Conservation (phyloP, 2,888 invertebrate species). For the Dynastes maya region DNA sequence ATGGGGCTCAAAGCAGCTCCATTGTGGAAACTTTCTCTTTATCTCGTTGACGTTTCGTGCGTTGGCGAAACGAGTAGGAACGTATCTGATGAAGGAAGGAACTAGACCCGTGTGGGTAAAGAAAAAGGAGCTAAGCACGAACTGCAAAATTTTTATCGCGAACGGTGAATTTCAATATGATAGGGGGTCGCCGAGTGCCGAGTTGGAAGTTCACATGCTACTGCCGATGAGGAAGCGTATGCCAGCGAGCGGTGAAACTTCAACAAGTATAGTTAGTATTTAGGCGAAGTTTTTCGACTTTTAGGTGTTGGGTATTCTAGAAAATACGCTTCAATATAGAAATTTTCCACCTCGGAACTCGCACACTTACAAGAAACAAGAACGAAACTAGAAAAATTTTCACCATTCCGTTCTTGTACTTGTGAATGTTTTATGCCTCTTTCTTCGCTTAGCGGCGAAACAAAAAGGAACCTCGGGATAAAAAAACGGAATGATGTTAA, state of each 20-base stretch:
- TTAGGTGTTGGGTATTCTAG: conserved; percentile 16
- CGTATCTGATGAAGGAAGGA: not conserved
- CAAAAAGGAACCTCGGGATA: not conserved
- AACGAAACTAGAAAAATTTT: conserved; percentile 7
- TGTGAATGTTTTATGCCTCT: conserved; percentile 5
- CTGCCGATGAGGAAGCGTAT: conserved; percentile 5
- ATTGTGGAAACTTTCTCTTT: conserved; percentile 38
- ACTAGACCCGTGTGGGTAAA: not conserved
- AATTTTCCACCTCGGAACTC: not conserved
- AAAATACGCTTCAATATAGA: conserved; percentile 10
- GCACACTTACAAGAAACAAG: not conserved
- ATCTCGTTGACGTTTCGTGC: conserved; percentile 4
- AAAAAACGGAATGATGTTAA: conserved; percentile 1
- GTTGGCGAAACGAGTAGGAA: not conserved
- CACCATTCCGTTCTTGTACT: conserved; percentile 4
- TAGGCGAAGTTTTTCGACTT: conserved; percentile 23
- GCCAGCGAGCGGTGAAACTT: not conserved
- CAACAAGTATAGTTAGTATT: conserved; percentile 24
- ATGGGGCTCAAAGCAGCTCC: conserved; percentile 14
- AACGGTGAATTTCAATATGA: conserved; percentile 25
- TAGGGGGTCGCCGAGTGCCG: not conserved
- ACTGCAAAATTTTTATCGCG: conserved; percentile 19
- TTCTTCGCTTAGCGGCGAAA: not conserved
- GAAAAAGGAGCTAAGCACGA: not conserved
- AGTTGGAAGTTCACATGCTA: conserved; percentile 21